phyloP scores from a whole-genome alignment of 2,113 vertebrate genomes.

The Meles meles region DNA sequence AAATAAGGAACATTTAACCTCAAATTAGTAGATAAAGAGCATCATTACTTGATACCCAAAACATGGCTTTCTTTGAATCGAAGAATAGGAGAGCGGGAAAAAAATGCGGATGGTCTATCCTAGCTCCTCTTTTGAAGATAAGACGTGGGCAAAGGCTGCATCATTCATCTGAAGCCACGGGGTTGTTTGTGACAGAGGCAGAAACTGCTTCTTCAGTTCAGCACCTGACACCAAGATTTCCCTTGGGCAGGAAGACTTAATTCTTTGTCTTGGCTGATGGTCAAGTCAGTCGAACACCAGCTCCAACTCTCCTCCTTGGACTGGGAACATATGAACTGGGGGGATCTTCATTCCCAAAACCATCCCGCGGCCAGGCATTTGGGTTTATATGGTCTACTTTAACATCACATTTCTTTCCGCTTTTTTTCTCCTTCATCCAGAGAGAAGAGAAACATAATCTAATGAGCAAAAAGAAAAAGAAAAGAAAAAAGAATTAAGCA shows the following conservation, averaged over 20 bases:
- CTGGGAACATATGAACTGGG: neutral
- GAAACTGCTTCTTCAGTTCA: neutral
- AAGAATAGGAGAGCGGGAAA: neutral
- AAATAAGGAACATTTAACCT: neutral
- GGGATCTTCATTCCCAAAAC: neutral
- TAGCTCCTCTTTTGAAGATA: neutral
- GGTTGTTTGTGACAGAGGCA: neutral
- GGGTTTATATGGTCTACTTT: neutral
- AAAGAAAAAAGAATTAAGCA: neutral
- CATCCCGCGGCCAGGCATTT: neutral
- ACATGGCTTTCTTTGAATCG: constrained; percentile 27
- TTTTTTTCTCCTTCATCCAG: neutral
- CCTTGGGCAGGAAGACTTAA: neutral
- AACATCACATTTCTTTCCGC: neutral
- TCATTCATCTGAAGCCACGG: neutral
- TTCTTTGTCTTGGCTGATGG: neutral
- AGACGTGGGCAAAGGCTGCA: neutral
- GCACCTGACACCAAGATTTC: neutral
- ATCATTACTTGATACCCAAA: neutral
- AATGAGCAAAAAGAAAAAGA: neutral
- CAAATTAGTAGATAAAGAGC: neutral
- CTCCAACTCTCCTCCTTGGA: neutral
- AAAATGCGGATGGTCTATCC: neutral
- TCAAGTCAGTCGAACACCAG: neutral
- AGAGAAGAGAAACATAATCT: neutral